Evolutionary conservation across 53 echinoderm and acorn worm species (phyloP).

Genomic region (Paelopatides confundens): DNA sequence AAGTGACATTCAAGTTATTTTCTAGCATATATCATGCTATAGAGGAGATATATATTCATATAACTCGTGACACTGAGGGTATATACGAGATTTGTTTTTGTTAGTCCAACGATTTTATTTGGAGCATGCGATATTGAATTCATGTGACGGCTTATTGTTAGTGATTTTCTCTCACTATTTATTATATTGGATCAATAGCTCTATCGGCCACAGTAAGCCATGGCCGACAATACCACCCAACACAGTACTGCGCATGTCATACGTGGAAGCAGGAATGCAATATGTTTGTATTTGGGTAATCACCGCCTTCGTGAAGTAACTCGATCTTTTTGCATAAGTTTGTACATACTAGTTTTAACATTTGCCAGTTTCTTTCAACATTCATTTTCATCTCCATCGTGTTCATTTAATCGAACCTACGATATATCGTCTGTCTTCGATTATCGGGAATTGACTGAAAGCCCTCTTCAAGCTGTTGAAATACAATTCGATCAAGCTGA

Average conservation of each 20-base stretch:
- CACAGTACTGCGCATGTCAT: background rate
- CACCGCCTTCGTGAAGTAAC: background rate
- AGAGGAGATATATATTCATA: too few relatives aligned
- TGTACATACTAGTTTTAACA: background rate
- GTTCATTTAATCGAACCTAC: constrained; percentile 5
- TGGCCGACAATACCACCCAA: background rate
- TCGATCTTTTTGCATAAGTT: background rate
- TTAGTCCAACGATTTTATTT: too few relatives aligned
- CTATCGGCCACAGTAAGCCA: background rate
- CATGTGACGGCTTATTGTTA: too few relatives aligned
- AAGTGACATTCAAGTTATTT: too few relatives aligned
- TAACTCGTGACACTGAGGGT: too few relatives aligned
- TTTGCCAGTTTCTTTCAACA: background rate
- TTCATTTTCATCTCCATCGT: background rate
- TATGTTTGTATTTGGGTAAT: background rate
- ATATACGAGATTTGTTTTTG: too few relatives aligned
- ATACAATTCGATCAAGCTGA: background rate
- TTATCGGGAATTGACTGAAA: background rate
- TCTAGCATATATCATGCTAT: too few relatives aligned
- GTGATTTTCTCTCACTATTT: too few relatives aligned
- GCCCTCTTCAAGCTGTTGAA: background rate
- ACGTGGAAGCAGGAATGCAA: background rate
- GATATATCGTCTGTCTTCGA: background rate
- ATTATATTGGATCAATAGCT: too few relatives aligned
- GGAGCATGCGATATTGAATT: too few relatives aligned